Conservation (phyloP, 2,888 invertebrate species). For the Andrena bicolor region DNA sequence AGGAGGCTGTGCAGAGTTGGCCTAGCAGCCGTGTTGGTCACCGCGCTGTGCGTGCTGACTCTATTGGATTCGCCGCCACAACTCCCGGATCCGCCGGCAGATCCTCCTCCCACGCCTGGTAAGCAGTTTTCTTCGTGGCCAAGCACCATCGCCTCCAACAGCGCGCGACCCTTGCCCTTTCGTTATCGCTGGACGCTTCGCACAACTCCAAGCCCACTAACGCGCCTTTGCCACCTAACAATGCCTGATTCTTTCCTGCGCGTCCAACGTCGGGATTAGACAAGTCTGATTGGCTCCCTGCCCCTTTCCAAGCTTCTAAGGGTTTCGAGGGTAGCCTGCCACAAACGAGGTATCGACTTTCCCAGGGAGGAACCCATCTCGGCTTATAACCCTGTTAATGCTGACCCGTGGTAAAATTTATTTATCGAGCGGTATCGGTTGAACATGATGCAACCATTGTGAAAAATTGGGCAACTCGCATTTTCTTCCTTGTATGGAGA, state of each 20-base stretch:
- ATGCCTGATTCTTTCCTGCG: conserved; percentile 39
- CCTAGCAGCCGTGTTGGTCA: conserved; percentile 80
- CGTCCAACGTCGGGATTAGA: conserved; percentile 24
- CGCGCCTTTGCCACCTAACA: conserved; percentile 65
- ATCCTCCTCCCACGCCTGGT: conserved; percentile 81
- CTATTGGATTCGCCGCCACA: conserved; percentile 81
- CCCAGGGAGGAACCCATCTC: no score
- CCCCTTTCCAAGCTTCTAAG: neutral
- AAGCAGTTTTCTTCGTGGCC: conserved; percentile 68
- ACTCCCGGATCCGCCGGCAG: conserved; percentile 80
- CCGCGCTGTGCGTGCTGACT: conserved; percentile 81
- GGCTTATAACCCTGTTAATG: no score
- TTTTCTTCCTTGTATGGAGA: neutral
- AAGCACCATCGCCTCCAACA: conserved; percentile 61
- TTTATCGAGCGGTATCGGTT: no score
- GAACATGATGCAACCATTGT: no score
- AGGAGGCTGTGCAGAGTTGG: conserved; percentile 82
- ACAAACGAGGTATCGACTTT: neutral
- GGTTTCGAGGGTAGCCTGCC: neutral
- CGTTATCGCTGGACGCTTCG: conserved; percentile 69
- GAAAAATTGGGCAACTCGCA: no score
- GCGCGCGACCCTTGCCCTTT: conserved; percentile 71
- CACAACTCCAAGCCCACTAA: conserved; percentile 46
- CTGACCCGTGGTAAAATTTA: no score
- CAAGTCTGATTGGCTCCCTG: conserved; percentile 7